Evolutionary conservation across 2,113 vertebrate species (phyloP).

Genomic region (Labrus mixtus): DNA sequence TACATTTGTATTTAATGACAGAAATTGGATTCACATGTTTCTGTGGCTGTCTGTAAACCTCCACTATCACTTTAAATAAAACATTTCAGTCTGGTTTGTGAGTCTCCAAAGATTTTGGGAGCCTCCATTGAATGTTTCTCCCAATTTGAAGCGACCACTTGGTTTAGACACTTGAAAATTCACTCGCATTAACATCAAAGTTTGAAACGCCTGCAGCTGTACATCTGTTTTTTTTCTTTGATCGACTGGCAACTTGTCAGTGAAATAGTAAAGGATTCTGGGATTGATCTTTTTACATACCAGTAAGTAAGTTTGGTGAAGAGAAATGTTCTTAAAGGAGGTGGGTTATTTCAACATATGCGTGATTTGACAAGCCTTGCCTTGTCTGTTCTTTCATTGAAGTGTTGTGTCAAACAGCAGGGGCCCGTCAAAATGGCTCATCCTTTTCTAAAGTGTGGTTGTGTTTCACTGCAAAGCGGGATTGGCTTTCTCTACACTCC

Average conservation of each 20-base stretch:
- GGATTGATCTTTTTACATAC: not conserved
- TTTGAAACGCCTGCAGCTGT: not conserved
- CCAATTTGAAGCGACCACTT: too few species aligned
- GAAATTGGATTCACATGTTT: not conserved
- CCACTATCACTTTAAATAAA: too few species aligned
- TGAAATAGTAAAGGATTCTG: too few species aligned
- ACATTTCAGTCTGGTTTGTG: too few species aligned
- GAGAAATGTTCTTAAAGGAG: not conserved
- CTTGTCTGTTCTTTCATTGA: slow-evolving; percentile 25
- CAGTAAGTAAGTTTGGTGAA: not conserved
- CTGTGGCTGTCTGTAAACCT: not conserved
- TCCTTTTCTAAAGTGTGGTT: slow-evolving; percentile 42
- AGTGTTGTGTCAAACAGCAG: slow-evolving; percentile 34
- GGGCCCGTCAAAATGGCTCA: slow-evolving; percentile 43
- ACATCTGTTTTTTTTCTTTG: not conserved
- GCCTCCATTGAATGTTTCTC: too few species aligned
- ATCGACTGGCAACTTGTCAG: not conserved
- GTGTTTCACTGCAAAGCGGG: slow-evolving; percentile 21
- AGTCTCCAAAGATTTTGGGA: too few species aligned
- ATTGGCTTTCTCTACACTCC: slow-evolving; percentile 62
- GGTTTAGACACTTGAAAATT: too few species aligned
- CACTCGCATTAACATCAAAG: not conserved
- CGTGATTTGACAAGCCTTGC: slow-evolving; percentile 1
- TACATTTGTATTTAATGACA: not conserved
- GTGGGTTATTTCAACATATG: not conserved